Conservation (phyloP, 2,113 vertebrate genomes). For the Bos indicus region DNA sequence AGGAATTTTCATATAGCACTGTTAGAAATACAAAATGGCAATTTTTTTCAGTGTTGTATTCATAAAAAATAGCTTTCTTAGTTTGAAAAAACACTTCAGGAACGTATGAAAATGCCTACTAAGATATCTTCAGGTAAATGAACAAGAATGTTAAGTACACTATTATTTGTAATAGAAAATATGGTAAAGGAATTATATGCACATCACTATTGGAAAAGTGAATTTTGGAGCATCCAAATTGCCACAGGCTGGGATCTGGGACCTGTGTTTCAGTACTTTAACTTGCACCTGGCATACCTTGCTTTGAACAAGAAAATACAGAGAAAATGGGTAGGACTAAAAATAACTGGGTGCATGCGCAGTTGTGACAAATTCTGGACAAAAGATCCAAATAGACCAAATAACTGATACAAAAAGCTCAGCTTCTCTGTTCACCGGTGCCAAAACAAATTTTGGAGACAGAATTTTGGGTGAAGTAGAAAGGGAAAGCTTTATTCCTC, state of each 20-base stretch:
- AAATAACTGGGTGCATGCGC: neutral
- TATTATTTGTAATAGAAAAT: neutral
- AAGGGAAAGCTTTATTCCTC: neutral
- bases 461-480: neutral
- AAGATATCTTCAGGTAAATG: neutral
- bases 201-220: neutral
- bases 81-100: neutral
- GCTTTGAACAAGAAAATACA: neutral
- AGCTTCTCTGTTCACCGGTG: neutral
- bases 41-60: neutral
- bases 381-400: neutral
- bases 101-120: neutral
- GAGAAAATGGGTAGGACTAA: neutral
- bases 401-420: neutral
- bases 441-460: neutral
- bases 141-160: neutral
- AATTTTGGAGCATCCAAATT: neutral
- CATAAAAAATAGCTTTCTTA: neutral
- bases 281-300: too few relatives aligned
- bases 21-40: neutral
- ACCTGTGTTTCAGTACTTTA: too few relatives aligned
- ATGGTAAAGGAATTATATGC: neutral
- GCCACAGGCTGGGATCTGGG: too few relatives aligned
- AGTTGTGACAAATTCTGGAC: neutral
- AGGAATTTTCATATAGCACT: neutral